A percentile compares a stretch with the other conserved stretches of the same genome.
These are phyloP conservation scores for Fragum fragum DNA, from an alignment of 2,888 invertebrate genomes.

Conservation along the genomic window DNA sequence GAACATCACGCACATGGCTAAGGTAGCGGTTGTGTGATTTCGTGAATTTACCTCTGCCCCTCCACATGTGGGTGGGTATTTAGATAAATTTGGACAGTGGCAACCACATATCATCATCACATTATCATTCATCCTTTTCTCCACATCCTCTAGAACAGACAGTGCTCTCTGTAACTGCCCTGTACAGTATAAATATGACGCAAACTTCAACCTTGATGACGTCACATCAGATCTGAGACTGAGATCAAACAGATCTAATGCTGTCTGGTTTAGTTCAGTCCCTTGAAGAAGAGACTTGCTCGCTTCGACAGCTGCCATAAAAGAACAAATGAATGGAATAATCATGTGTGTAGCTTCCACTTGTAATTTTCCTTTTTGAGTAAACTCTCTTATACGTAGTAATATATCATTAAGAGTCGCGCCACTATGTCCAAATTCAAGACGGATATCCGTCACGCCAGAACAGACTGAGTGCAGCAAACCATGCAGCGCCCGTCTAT, in stretches of 20 bases:
- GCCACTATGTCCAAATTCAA: not conserved
- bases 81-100: too few species aligned
- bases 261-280: not conserved
- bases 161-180: slow-evolving; percentile 3
- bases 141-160: not conserved
- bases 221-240: not conserved
- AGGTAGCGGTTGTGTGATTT: too few species aligned
- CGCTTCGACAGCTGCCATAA: not conserved
- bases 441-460: not conserved
- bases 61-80: too few species aligned
- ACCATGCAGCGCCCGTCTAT: not conserved
- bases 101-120: not conserved
- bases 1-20: too few species aligned
- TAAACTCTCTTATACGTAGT: not conserved
- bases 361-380: not conserved
- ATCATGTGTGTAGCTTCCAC: not conserved
- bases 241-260: not conserved
- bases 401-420: not conserved
- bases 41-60: too few species aligned
- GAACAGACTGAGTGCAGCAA: not conserved
- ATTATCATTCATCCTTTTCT: not conserved
- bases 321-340: not conserved
- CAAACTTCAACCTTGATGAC: not conserved
- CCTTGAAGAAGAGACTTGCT: not conserved
- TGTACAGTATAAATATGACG: too few species aligned